Percentiles rank a stretch among this genome's conserved stretches.
Conservation (phyloP, 2,797 vertebrate species). For the Anolis apletophallus region DNA sequence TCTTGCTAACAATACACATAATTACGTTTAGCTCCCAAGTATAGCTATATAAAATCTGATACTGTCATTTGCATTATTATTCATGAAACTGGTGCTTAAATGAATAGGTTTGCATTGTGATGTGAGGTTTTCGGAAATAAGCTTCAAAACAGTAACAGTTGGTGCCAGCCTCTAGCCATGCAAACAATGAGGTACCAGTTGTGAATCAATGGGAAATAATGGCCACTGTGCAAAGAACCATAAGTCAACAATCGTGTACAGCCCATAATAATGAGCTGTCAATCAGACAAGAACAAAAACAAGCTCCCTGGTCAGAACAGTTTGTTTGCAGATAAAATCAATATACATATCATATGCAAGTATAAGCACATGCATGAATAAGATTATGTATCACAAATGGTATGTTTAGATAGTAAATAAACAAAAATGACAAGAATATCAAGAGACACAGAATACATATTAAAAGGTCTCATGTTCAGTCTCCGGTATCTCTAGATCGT, state of each 20-base stretch:
- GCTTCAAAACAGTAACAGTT: constrained; percentile 35
- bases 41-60: constrained; percentile 1
- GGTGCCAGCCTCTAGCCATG: constrained; percentile 22
- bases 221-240: constrained; percentile 19
- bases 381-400: neutral
- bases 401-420: neutral
- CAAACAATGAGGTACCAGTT: constrained; percentile 40
- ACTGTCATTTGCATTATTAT: constrained; percentile 11
- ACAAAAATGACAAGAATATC: neutral
- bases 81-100: constrained; percentile 29
- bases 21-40: constrained; percentile 7
- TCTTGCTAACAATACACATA: constrained; percentile 10
- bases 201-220: constrained; percentile 41
- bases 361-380: neutral
- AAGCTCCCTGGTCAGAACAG: constrained; percentile 4
- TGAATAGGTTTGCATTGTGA: neutral
- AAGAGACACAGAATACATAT: neutral
- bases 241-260: neutral
- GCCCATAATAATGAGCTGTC: constrained; percentile 15
- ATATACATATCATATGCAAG: neutral
- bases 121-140: constrained; percentile 22
- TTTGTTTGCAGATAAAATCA: neutral
- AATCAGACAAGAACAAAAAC: constrained; percentile 17
- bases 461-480: neutral
- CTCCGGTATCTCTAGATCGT: neutral